Evolutionary conservation across 1,140 invertebrate species (phyloP), one percentile per base, ranked within the genome.

Genomic region (Musca domestica): DNA sequence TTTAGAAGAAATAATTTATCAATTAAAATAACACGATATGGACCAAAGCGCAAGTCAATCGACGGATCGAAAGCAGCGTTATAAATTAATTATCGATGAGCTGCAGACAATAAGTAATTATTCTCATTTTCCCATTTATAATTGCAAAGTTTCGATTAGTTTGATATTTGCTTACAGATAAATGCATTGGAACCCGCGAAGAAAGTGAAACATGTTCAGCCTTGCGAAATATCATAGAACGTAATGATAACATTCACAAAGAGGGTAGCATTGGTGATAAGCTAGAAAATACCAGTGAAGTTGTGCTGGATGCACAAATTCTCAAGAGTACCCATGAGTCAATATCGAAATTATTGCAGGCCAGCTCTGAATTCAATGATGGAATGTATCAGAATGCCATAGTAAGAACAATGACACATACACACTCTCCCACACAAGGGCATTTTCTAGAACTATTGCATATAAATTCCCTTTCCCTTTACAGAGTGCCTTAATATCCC

Each of bases 261-360:
- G 68, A 69, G 20, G 54, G 34, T 22, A 34, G n/a, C 1, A 27
- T 66, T 27, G 30, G 27, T 9, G 70, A 72, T 41, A 64, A 65
- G 3, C 41, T 64, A 10, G 70, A 71, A 49, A 64, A 69, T 54
- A 70, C 72, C 9, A 70, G 61, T 12, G 72, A 73, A 56, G 58
- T 66, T 2, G 65, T 71, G 12, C 66, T 71, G 27, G 72, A 73
- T 58, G 67, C 66, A 0, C 67, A 70, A 49, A 25, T 73, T 2
- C 41, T 73, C 5, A 71, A 73, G 58, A 70, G 69, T 52, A 63
- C 27, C 25, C 72, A 73, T 64, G 70, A 73, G 47, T 23, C 70
- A 1, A 63, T 73, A 22, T 67, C 63, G 14, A 69, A 69, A 3
- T 49, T 69, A 10, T 41, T 71, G 7, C 27, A 70, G 20, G 61